phyloP scores from a whole-genome alignment of 2,888 invertebrate genomes.

The Entomobrya proxima region DNA sequence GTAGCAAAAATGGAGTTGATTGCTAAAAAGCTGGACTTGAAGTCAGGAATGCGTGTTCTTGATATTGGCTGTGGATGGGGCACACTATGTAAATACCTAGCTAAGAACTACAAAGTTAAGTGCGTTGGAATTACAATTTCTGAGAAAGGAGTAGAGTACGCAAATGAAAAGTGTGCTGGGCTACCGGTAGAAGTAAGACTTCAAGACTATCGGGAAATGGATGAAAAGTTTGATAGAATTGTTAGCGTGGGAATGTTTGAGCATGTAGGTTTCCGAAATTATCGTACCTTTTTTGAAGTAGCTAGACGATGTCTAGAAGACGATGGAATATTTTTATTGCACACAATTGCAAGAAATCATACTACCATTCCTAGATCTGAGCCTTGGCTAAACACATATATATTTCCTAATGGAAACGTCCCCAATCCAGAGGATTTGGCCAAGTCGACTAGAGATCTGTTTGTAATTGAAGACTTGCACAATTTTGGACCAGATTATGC shows the following conservation, averaged over 20 bases:
- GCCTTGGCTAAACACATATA: slow-evolving; percentile 45
- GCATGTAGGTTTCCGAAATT: slow-evolving; percentile 65
- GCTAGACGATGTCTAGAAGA: slow-evolving; percentile 39
- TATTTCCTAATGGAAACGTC: no score
- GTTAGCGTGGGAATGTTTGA: slow-evolving; percentile 55
- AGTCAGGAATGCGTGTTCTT: slow-evolving; percentile 57
- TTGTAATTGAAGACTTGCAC: no score
- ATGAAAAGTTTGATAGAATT: slow-evolving; percentile 69
- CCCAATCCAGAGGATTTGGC: no score
- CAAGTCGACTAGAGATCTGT: no score
- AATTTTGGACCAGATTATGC: no score
- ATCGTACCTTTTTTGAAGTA: no score
- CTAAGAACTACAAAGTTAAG: slow-evolving; percentile 58
- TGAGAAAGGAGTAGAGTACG: slow-evolving; percentile 56
- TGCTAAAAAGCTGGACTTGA: slow-evolving; percentile 53
- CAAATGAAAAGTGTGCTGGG: slow-evolving; percentile 37
- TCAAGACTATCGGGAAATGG: slow-evolving; percentile 65
- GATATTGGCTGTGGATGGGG: slow-evolving; percentile 64
- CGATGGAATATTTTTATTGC: slow-evolving; percentile 66
- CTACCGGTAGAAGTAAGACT: slow-evolving; percentile 63
- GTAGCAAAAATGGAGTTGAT: slow-evolving; percentile 58
- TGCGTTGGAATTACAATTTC: slow-evolving; percentile 68
- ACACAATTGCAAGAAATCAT: slow-evolving; percentile 63
- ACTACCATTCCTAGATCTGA: slow-evolving; percentile 31
- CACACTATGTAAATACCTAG: slow-evolving; percentile 64